phyloP scores from a whole-genome alignment of 2,888 invertebrate genomes.

The Biston stratarius region DNA sequence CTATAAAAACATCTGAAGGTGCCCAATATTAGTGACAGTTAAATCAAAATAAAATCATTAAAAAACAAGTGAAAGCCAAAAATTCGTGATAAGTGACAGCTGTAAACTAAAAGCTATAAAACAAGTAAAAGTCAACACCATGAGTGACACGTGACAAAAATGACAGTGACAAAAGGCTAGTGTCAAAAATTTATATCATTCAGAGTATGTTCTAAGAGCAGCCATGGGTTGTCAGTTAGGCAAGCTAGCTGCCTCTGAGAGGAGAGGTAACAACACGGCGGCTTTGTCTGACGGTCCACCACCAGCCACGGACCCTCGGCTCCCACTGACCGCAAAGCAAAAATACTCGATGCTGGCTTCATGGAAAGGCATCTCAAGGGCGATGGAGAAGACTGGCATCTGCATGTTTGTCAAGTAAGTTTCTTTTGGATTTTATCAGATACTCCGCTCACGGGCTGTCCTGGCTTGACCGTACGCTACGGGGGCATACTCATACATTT shows the following conservation, averaged over 20 bases:
- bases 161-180: constrained; percentile 24
- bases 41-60: neutral
- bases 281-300: constrained; percentile 87
- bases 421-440: constrained; percentile 6
- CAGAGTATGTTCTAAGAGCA: constrained; percentile 34
- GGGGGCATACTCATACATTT: too few species aligned
- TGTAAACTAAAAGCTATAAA: neutral
- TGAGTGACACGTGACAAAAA: constrained; percentile 14
- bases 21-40: constrained; percentile 6
- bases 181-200: constrained; percentile 2
- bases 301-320: constrained; percentile 90
- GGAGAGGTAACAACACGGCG: constrained; percentile 76
- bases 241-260: constrained; percentile 88
- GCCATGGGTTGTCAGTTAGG: constrained; percentile 92
- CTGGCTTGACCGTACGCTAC: too few species aligned
- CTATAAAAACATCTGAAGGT: neutral
- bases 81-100: neutral
- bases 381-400: constrained; percentile 95
- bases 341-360: constrained; percentile 95
- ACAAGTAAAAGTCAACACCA: neutral
- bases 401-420: constrained; percentile 97
- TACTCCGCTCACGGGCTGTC: neutral
- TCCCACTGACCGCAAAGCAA: constrained; percentile 94
- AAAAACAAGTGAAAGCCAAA: neutral
- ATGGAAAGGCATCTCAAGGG: constrained; percentile 96